Percentiles rank a stretch among this genome's conserved stretches.
These are phyloP conservation scores for Danio tinwini DNA, from an alignment of 2,797 vertebrate genomes.

Conservation along the genomic window DNA sequence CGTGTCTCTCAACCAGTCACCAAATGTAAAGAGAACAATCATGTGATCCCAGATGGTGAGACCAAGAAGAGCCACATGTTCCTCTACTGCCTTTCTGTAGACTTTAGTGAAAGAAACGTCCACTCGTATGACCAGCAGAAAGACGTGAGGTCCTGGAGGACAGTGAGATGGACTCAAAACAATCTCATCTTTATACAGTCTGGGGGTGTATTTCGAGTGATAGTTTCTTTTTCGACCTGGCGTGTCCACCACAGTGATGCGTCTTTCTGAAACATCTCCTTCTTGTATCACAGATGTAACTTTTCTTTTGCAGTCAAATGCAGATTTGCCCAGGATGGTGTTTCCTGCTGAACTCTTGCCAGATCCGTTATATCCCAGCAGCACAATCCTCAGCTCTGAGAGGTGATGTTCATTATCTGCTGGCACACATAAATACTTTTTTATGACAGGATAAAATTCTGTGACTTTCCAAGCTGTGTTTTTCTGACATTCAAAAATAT, in stretches of 20 bases:
- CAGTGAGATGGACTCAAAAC: slow-evolving; percentile 4
- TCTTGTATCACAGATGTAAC: neutral
- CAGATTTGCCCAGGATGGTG: slow-evolving; percentile 25
- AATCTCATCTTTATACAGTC: slow-evolving; percentile 23
- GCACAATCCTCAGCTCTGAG: slow-evolving; percentile 20
- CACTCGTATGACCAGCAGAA: slow-evolving; percentile 27
- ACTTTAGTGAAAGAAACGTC: slow-evolving; percentile 12
- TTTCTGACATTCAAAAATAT: neutral
- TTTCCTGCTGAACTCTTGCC: slow-evolving; percentile 33
- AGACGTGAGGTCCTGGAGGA: slow-evolving; percentile 40
- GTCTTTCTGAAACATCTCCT: neutral
- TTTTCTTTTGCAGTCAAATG: slow-evolving; percentile 6
- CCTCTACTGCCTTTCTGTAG: slow-evolving; percentile 27
- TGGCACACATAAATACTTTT: neutral
- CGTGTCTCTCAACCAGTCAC: neutral
- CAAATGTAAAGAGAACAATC: slow-evolving; percentile 40
- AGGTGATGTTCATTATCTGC: neutral
- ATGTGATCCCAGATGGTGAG: slow-evolving; percentile 7
- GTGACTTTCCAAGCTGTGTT: neutral
- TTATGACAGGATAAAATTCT: neutral
- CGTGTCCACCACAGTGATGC: slow-evolving; percentile 3
- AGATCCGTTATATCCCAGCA: slow-evolving; percentile 25
- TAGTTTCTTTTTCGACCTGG: slow-evolving; percentile 13
- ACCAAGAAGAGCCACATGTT: slow-evolving; percentile 19
- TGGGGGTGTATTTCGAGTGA: slow-evolving; percentile 1